phyloP scores from a whole-genome alignment of 2,113 vertebrate species.

The Loxodonta africana region DNA sequence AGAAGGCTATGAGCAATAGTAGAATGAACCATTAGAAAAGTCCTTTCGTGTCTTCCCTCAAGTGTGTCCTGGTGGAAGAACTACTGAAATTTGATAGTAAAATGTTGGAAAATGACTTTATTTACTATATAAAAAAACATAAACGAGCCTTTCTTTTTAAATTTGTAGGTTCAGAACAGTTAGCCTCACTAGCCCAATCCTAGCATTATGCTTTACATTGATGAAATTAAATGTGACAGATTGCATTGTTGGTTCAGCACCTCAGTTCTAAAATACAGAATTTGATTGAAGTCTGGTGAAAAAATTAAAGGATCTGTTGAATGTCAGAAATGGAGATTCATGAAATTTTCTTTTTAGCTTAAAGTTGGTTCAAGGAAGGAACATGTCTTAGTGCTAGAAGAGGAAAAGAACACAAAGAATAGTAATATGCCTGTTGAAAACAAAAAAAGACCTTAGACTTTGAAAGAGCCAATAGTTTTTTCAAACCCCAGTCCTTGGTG shows the following conservation, averaged over 20 bases:
- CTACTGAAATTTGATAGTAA: conserved; percentile 66
- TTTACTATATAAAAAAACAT: conserved; percentile 69
- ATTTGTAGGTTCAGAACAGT: conserved; percentile 62
- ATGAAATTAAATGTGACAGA: conserved; percentile 55
- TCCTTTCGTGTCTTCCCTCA: conserved; percentile 63
- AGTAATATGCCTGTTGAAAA: conserved; percentile 31
- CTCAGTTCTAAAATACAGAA: conserved; percentile 48
- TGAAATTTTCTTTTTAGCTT: conserved; percentile 61
- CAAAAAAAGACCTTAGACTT: background rate
- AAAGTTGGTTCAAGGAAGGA: conserved; percentile 43
- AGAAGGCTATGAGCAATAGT: conserved; percentile 50
- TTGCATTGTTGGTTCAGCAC: background rate
- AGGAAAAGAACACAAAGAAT: background rate
- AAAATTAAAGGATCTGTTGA: conserved; percentile 12
- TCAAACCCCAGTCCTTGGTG: background rate
- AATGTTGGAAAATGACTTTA: conserved; percentile 68
- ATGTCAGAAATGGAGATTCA: conserved; percentile 36
- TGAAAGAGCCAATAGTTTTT: background rate
- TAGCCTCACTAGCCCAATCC: conserved; percentile 62
- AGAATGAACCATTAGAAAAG: conserved; percentile 35
- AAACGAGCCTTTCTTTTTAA: conserved; percentile 67
- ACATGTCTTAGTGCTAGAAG: background rate
- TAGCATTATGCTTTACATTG: conserved; percentile 36
- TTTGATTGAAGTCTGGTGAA: conserved; percentile 54
- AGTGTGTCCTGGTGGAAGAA: conserved; percentile 52